Conservation (phyloP, 2,888 invertebrate species). For the Cenopis cana region DNA sequence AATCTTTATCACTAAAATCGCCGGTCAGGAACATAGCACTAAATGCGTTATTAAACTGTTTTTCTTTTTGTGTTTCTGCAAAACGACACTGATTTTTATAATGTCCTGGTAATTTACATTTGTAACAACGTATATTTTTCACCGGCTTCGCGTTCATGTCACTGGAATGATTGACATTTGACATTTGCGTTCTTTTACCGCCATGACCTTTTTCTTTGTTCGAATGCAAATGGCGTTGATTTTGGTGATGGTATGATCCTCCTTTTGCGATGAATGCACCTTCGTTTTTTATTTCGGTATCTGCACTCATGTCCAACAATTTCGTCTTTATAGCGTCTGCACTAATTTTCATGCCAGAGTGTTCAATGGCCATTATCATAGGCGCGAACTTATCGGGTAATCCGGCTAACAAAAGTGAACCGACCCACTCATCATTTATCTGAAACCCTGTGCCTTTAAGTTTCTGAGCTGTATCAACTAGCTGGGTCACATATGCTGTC, state of each 20-base stretch:
- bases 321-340: conserved; percentile 45
- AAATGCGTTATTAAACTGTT: conserved; percentile 45
- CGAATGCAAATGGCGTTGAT: not conserved
- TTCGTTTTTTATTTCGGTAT: conserved; percentile 11
- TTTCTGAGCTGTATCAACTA: conserved; percentile 47
- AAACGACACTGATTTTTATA: conserved; percentile 32
- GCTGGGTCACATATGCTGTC: conserved; percentile 44
- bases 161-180: too few species aligned
- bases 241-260: not conserved
- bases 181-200: too few species aligned
- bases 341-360: conserved; percentile 29
- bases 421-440: conserved; percentile 48
- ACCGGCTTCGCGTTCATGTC: conserved; percentile 25
- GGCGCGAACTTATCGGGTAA: conserved; percentile 46
- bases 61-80: conserved; percentile 14
- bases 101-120: conserved; percentile 45
- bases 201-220: too few species aligned
- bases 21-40: conserved; percentile 47
- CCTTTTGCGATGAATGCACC: not conserved
- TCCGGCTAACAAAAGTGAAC: conserved; percentile 47
- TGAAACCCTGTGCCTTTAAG: conserved; percentile 47
- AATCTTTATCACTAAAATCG: conserved; percentile 46
- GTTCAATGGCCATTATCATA: conserved; percentile 47
- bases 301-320: conserved; percentile 43
- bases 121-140: conserved; percentile 40